These are phyloP conservation scores for Protaetia brevitarsis DNA, from an alignment of 1,140 invertebrate genomes.

Conservation along the genomic window DNA sequence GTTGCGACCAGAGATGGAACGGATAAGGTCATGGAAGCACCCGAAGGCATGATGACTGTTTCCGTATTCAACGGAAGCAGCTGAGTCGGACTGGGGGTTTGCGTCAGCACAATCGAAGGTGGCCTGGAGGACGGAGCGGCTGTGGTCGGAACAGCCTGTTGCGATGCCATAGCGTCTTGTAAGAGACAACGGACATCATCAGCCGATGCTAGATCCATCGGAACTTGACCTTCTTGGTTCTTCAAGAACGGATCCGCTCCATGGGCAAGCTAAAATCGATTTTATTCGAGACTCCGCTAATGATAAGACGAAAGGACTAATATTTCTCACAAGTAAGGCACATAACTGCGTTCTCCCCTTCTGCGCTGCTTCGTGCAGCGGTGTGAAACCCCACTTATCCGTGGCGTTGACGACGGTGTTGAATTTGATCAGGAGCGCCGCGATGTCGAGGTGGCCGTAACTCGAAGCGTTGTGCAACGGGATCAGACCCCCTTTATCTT, in stretches of 20 bases:
- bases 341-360: conserved; percentile 94
- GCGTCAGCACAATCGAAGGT: conserved; percentile 42
- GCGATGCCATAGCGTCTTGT: conserved; percentile 86
- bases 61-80: conserved; percentile 52
- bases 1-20: conserved; percentile 56
- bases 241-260: conserved; percentile 93
- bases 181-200: conserved; percentile 91
- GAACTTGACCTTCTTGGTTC: conserved; percentile 94
- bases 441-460: conserved; percentile 86
- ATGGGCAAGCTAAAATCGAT: conserved; percentile 64
- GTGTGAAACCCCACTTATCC: conserved; percentile 96
- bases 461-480: conserved; percentile 78
- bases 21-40: conserved; percentile 66
- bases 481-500: conserved; percentile 85
- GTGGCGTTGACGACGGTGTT: conserved; percentile 93
- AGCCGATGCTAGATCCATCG: conserved; percentile 85
- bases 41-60: conserved; percentile 76
- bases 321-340: conserved; percentile 68
- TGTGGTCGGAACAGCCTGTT: conserved; percentile 39
- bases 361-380: conserved; percentile 93
- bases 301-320: no score
- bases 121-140: conserved; percentile 40
- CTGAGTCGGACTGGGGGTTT: conserved; percentile 43
- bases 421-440: conserved; percentile 84
- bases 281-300: background rate